phyloP scores from a whole-genome alignment of 1,140 invertebrate species.

The Thereuonema tuberculata region DNA sequence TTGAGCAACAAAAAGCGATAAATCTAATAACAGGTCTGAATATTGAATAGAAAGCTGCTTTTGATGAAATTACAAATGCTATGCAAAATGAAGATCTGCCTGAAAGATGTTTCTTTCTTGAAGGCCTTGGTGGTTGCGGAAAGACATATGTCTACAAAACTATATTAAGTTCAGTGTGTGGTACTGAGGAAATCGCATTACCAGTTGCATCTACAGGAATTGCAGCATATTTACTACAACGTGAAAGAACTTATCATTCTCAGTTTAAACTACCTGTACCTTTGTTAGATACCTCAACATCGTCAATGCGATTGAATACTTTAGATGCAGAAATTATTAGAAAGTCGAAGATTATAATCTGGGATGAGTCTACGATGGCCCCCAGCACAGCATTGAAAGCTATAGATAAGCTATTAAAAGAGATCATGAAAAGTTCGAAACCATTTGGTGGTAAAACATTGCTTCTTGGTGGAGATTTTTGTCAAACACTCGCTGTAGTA shows the following conservation, averaged over 20 bases:
- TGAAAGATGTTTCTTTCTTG: constrained; percentile 2
- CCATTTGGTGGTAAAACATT: constrained; percentile 23
- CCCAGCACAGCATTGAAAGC: constrained; percentile 4
- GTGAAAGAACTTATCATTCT: constrained; percentile 1
- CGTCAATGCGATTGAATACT: neutral
- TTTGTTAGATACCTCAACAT: constrained; percentile 6
- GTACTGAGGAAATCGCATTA: neutral
- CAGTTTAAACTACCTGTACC: constrained; percentile 1
- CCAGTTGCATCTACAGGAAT: constrained; percentile 6
- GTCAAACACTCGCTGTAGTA: constrained; percentile 22
- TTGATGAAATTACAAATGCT: neutral
- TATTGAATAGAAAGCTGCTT: neutral
- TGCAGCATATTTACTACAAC: constrained; percentile 2
- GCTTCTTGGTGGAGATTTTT: constrained; percentile 24
- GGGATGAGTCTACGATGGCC: neutral
- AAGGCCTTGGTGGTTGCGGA: neutral
- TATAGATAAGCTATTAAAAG: constrained; percentile 17
- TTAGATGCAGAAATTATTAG: neutral
- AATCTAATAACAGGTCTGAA: too few relatives aligned
- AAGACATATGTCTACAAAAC: constrained; percentile 2
- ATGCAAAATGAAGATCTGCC: too few relatives aligned
- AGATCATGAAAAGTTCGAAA: constrained; percentile 15
- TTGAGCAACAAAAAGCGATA: too few relatives aligned
- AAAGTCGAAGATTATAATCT: neutral
- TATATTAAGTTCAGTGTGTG: neutral